Conservation (phyloP, 1,140 invertebrate genomes). For the Eupristina koningsbergeri region DNA sequence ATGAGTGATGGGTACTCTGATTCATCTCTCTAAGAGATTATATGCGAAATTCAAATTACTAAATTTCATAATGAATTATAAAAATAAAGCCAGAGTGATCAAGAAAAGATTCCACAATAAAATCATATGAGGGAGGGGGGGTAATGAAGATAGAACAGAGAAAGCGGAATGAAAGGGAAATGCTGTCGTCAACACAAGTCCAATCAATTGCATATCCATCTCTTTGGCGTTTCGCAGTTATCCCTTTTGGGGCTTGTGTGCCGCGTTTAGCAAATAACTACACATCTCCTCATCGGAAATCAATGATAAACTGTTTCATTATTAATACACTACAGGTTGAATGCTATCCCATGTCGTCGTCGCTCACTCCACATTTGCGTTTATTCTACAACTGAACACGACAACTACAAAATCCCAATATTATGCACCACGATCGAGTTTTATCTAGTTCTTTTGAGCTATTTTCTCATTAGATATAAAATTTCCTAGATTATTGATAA, state of each 20-base stretch:
- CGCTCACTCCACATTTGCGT: neutral
- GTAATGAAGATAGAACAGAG: constrained; percentile 25
- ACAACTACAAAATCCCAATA: neutral
- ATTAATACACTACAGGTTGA: constrained; percentile 63
- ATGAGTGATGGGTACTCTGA: no score
- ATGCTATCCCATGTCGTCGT: constrained; percentile 40
- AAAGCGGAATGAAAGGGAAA: neutral
- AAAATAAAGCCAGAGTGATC: neutral
- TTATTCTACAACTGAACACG: neutral
- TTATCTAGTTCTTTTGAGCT: no score
- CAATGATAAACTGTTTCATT: constrained; percentile 66
- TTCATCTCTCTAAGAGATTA: no score
- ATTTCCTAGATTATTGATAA: no score
- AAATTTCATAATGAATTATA: neutral
- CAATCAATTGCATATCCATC: constrained; percentile 61
- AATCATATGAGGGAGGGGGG: neutral
- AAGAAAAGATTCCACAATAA: neutral
- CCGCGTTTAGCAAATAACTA: constrained; percentile 55
- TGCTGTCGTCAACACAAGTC: constrained; percentile 54
- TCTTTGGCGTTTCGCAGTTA: no score
- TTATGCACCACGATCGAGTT: no score
- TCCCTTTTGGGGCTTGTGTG: constrained; percentile 46
- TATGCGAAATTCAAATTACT: neutral
- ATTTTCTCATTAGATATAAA: no score
- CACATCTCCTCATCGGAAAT: constrained; percentile 61